Evolutionary conservation across 2,797 vertebrate genomes (phyloP), one percentile per base, ranked within the genome.

Genomic region (Syncerus caffer): DNA sequence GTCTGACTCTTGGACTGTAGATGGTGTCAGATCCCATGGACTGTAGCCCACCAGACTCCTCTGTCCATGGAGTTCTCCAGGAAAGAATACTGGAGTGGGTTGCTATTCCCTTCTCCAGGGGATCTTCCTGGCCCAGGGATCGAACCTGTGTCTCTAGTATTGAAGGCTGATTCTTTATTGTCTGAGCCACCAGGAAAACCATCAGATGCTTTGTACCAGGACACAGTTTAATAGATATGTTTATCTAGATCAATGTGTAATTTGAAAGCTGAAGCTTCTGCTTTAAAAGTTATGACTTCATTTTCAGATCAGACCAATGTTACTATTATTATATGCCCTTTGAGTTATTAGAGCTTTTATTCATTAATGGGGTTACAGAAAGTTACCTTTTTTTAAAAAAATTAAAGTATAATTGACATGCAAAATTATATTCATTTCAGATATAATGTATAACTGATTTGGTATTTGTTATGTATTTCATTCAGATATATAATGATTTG

Each of bases 131-230:
- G 10, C 19, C 4, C 64, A 34, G n/a, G 19, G 64, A 21, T 71
- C 2, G 1, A 38, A 71, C n/a, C 10, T 0, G 0, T n/a, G 17
- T 71, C 17, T 71, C 64, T 9, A 19, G 19, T 38, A 71, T 38
- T 71, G 64, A 71, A 71, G n/a, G n/a, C 64, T 71, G 17, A 21
- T 71, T 64, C 31, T 34, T 64, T 67, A 21, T 71, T 38, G 64
- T 71, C n/a, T 71, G 64, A 71, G 64, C 4, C n/a, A 34, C n/a
- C 64, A 38, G n/a, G 17, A 71, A 71, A 71, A 38, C 67, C 14
- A 29, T 53, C 0, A 64, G 23, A 95, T 8, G 29, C 71, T 76
- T 78, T 47, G 10, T 57, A 23, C 38, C 17, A 82, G n/a, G 60
- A 67, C 71, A 51, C 34, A 85, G 47, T 19, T 58, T 27, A 64